Conservation (phyloP, 2,797 vertebrate genomes). For the Avahi laniger region DNA sequence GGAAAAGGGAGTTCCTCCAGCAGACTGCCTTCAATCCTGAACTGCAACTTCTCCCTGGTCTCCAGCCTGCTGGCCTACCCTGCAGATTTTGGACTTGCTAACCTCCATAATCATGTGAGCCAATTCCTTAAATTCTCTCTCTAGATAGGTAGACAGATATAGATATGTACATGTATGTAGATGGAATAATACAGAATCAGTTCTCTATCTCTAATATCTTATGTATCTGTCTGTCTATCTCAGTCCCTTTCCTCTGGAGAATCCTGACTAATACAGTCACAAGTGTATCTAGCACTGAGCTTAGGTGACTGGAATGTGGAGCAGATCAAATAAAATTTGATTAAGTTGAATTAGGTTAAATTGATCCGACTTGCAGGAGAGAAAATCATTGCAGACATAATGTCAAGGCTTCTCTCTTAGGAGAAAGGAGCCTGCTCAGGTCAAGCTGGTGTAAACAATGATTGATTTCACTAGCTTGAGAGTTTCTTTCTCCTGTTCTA, state of each 20-base stretch:
- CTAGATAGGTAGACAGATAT: background rate
- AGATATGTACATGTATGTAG: background rate
- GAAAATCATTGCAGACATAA: background rate
- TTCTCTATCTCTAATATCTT: background rate
- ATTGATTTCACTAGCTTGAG: background rate
- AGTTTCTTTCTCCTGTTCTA: background rate
- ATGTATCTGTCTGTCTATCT: background rate
- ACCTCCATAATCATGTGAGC: background rate
- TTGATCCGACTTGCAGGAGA: constrained; percentile 2
- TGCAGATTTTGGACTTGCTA: background rate
- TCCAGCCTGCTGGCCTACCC: background rate
- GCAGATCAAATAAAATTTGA: constrained; percentile 20
- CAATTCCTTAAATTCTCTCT: background rate
- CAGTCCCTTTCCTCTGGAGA: background rate
- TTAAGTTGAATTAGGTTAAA: background rate
- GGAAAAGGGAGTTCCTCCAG: background rate
- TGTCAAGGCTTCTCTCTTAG: background rate
- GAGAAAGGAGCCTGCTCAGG: background rate
- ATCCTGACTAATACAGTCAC: background rate
- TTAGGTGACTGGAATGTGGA: background rate
- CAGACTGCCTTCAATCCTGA: background rate
- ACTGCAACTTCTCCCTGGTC: background rate
- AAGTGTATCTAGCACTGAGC: background rate
- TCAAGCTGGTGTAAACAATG: background rate
- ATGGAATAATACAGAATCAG: background rate